Conservation (phyloP, 2,888 invertebrate genomes). For the Exephanes ischioxanthus region DNA sequence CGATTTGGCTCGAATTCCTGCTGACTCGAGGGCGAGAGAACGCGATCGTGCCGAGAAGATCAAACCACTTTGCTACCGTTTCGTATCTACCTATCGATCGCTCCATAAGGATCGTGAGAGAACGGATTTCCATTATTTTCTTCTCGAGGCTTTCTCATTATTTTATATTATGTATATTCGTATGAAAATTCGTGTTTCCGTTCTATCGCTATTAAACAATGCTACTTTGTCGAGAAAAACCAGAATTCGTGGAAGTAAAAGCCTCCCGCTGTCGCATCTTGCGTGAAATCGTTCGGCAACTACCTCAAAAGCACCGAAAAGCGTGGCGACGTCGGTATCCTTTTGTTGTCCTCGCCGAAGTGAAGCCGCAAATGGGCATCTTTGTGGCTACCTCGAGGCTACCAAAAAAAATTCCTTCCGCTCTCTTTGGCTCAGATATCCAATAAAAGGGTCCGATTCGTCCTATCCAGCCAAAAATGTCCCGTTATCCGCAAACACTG, state of each 20-base stretch:
- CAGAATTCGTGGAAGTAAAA: slow-evolving; percentile 2
- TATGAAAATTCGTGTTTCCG: background rate
- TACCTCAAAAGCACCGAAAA: slow-evolving; percentile 50
- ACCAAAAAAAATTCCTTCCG: slow-evolving; percentile 39
- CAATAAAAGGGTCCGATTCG: slow-evolving; percentile 33
- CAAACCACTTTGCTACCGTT: slow-evolving; percentile 48
- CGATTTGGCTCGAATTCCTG: slow-evolving; percentile 48
- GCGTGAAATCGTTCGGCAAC: slow-evolving; percentile 62
- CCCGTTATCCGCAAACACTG: slow-evolving; percentile 49
- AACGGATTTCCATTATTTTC: background rate
- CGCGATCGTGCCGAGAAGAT: slow-evolving; percentile 23
- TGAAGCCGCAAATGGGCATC: slow-evolving; percentile 19
- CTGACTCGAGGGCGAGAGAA: background rate
- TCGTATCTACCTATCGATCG: slow-evolving; percentile 42
- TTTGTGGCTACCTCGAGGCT: slow-evolving; percentile 32
- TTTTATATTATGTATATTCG: background rate
- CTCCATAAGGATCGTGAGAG: background rate
- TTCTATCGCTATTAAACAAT: background rate
- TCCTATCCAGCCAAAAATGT: slow-evolving; percentile 40
- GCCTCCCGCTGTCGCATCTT: slow-evolving; percentile 49
- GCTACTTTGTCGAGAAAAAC: background rate
- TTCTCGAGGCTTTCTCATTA: background rate
- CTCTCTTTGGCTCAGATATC: slow-evolving; percentile 24
- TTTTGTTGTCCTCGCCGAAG: slow-evolving; percentile 46
- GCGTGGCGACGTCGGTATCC: slow-evolving; percentile 55